These are phyloP conservation scores for Drosophila aldrichi DNA, from an alignment of 2,888 invertebrate species.

Conservation along the genomic window DNA sequence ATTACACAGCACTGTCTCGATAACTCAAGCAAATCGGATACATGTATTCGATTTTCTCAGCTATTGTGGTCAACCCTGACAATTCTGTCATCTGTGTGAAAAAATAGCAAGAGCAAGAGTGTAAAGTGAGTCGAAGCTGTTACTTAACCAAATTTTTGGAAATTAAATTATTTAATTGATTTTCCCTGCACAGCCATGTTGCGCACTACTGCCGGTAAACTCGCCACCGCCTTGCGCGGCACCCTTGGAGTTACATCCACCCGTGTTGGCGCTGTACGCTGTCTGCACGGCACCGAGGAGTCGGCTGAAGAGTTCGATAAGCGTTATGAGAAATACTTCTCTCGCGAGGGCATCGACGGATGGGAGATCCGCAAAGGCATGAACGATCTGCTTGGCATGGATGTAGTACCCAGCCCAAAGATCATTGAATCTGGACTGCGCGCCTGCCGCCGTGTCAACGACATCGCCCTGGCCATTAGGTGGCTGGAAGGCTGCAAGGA, in stretches of 20 bases:
- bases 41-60: conserved; percentile 6
- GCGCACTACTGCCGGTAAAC: conserved; percentile 85
- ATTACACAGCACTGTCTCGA: conserved; percentile 27
- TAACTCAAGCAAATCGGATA: background rate
- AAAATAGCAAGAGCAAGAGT: conserved; percentile 69
- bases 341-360: conserved; percentile 94
- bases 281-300: conserved; percentile 87
- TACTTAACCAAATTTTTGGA: conserved; percentile 77
- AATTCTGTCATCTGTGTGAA: conserved; percentile 50
- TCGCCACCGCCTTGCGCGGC: conserved; percentile 84
- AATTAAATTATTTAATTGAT: conserved; percentile 27
- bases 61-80: conserved; percentile 28
- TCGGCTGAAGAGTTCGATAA: conserved; percentile 94
- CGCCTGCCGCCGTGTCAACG: conserved; percentile 97
- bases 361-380: conserved; percentile 98
- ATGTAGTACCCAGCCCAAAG: conserved; percentile 96
- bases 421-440: conserved; percentile 94
- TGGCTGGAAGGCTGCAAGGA: conserved; percentile 96
- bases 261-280: conserved; percentile 81
- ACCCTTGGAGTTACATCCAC: conserved; percentile 72
- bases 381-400: conserved; percentile 95
- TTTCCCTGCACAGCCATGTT: conserved; percentile 85
- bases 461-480: conserved; percentile 96
- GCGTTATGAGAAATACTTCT: conserved; percentile 93
- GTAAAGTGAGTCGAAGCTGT: conserved; percentile 71